Evolutionary conservation across 2,113 vertebrate genomes (phyloP).

Genomic region (Caranx melampygus): DNA sequence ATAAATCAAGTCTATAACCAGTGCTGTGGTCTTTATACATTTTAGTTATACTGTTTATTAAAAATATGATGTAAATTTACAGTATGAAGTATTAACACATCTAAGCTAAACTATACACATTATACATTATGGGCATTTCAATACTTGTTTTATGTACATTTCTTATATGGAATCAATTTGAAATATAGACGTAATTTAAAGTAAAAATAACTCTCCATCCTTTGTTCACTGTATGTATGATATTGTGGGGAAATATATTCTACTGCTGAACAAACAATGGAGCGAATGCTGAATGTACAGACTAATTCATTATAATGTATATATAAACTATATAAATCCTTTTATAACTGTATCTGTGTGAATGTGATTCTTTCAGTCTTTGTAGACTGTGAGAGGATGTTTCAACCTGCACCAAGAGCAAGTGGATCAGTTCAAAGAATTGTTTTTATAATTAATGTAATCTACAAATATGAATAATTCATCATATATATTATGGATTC

Average conservation of each 20-base stretch:
- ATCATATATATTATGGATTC: neutral
- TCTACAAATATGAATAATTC: neutral
- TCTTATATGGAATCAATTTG: neutral
- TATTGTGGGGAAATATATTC: slow-evolving; percentile 20
- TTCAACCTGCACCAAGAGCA: neutral
- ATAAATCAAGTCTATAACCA: slow-evolving; percentile 7
- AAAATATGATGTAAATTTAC: neutral
- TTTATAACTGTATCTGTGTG: neutral
- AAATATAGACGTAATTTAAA: neutral
- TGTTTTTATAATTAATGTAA: neutral
- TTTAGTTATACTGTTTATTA: neutral
- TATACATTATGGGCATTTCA: neutral
- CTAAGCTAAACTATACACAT: neutral
- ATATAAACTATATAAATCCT: slow-evolving; percentile 40
- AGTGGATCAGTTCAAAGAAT: neutral
- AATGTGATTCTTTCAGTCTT: neutral
- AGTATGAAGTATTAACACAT: neutral
- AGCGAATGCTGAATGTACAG: neutral
- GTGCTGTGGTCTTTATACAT: slow-evolving; percentile 1
- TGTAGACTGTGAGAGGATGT: neutral
- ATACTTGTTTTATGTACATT: neutral
- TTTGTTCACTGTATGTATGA: slow-evolving; percentile 5
- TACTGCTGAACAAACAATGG: neutral
- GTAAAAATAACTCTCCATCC: neutral
- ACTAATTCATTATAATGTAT: slow-evolving; percentile 33